Percentiles rank a stretch among this genome's conserved stretches.
Conservation (phyloP, 92 coral and sea anemone species). For the Paragorgia papillata region DNA sequence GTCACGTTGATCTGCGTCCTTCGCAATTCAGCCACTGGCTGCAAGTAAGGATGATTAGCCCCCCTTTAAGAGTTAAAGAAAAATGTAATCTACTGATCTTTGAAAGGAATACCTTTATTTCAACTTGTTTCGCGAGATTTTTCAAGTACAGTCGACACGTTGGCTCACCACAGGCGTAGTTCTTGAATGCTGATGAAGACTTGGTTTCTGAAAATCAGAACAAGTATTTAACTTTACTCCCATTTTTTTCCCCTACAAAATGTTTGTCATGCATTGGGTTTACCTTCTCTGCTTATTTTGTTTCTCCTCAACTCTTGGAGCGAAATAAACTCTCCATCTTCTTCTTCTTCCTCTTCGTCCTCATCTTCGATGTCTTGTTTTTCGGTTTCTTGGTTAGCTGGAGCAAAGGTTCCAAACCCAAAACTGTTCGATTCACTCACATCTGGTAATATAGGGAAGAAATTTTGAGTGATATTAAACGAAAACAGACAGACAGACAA, state of each 20-base stretch:
- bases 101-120: conserved; percentile 94
- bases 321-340: conserved; percentile 73
- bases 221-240: too few relatives aligned
- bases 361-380: conserved; percentile 31
- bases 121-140: conserved; percentile 87
- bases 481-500: conserved; percentile 3
- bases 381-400: conserved; percentile 58
- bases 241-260: too few relatives aligned
- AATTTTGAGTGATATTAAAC: neutral
- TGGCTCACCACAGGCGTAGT: conserved; percentile 80
- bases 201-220: conserved; percentile 64
- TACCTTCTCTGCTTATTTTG: conserved; percentile 78
- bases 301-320: conserved; percentile 71
- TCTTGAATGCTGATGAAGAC: conserved; percentile 82
- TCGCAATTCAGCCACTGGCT: too few relatives aligned
- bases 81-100: too few relatives aligned
- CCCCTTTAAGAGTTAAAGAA: too few relatives aligned
- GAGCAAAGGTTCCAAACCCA: conserved; percentile 95
- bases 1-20: too few relatives aligned
- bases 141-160: conserved; percentile 90
- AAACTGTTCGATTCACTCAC: conserved; percentile 35
- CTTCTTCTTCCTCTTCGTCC: conserved; percentile 64
- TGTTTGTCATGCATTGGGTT: neutral
- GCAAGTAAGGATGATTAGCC: too few relatives aligned
- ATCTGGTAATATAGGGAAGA: neutral